Evolutionary conservation across 2,888 invertebrate genomes (phyloP), one percentile per base, ranked within the genome.

Genomic region (Oligia fasciuncula): DNA sequence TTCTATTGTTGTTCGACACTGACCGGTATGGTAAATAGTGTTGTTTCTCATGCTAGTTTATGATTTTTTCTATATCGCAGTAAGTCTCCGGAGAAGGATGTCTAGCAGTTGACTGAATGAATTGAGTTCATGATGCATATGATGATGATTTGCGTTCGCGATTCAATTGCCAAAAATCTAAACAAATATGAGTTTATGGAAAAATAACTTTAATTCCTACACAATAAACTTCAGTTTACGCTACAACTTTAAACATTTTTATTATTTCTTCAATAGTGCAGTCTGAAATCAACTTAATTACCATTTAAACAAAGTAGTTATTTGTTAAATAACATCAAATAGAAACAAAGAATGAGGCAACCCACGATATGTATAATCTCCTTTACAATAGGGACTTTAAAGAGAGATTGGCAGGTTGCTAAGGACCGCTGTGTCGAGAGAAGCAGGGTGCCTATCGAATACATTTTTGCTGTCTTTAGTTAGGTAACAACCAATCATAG

Each of bases 1-100:
- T 84, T 80, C 86, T 82, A 89, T 87, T 85, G 82, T 89, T 78
- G 49, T 69, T 62, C 23, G 71, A 80, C 75, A 72, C 77, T 78
- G 72, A 72, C 73, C 79, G 68, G 72, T 76, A 35, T 73, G 46
- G 66, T 63, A 54, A 71, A 80, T 76, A 71, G 66, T 40, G 19
- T 70, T 83, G 60, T 75, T 84, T 84, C 71, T 67, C 40, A 51
- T 67, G 66, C 46, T 46, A 60, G 57, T 84, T 67, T 40, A 63
- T 81, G 29, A 70, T 40, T 62, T 70, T 75, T 11, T 40, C 54
- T 62, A 14, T 49, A 67, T 46, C 72, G 60, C 66, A 29, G 29
- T 72, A 51, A 69, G 40, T 40, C 49, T 66, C 57, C 57, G n/a
- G 54, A n/a, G 57, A 57, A 29, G 2, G 11, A 49, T 14, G 43